Base-by-base conservation (phyloP, 2,113 vertebrate species). In the Nyctereutes procyonoides region DNA sequence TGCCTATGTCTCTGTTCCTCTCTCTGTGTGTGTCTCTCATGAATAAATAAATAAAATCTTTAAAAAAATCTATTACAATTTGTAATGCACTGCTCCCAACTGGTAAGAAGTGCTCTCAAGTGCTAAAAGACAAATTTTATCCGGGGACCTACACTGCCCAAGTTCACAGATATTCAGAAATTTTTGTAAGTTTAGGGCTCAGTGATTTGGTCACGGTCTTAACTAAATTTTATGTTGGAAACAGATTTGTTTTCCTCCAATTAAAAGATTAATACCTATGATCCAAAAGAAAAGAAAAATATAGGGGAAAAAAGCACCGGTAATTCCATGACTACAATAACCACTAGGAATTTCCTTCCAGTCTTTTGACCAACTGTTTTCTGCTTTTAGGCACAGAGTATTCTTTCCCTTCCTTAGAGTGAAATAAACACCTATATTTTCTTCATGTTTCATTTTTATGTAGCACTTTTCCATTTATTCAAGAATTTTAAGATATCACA, bases 211-310 rank as follows among this genome's bases (percentile, higher is more conserved):
- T 55, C 67, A 65, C 63, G 16, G 28, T 80, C 90, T 95, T n/a
- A 86, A 77, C 35, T 48, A 69, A 77, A 58, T 30, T 81, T 76
- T 51, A 77, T n/a, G 30, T 88, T 80, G 32, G 12, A 88, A 85
- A 73, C 58, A 11, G 3, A 89, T 73, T 63, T 73, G n/a, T 79
- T 93, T 77, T 79, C 38, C 88, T 84, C 43, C 20, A 87, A 55
- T 56, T 90, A 96, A 95, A 86, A 93, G 19, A 95, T 10, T 58
- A 69, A 77, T 53, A 20, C 43, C 32, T 53, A 89, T 53, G 35
- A 92, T 13, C n/a, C 24, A 6, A 35, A 74, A n/a, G 43, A 28
- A 14, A 19, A 43, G 48, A 28, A 43, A 53, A 60, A 48, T 17
- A 76, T 13, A 12, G 38, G 16, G 17, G 26, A 19, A 0, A 14